Percentiles rank a stretch among this genome's conserved stretches.
Evolutionary conservation across 2,797 vertebrate species (phyloP).

Genomic region (Bovichtus variegatus): DNA sequence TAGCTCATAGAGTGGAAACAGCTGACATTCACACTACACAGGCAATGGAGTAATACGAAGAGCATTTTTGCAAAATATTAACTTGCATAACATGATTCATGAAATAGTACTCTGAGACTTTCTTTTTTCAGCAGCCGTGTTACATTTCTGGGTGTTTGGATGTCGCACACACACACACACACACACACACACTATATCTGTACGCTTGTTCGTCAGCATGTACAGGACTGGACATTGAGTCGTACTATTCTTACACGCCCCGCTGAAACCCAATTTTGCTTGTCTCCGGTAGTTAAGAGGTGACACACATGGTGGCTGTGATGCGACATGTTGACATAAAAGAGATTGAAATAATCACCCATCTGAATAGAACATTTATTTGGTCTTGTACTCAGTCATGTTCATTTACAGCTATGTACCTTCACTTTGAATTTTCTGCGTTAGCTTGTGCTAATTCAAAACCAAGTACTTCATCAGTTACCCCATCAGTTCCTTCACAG

Average conservation of each 20-base stretch:
- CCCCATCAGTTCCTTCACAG: background rate
- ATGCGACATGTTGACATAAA: slow-evolving; percentile 13
- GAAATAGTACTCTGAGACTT: background rate
- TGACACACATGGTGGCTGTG: background rate
- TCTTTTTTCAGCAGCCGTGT: background rate
- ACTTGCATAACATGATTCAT: background rate
- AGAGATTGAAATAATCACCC: background rate
- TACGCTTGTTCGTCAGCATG: background rate
- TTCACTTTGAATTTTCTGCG: background rate
- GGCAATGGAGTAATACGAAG: slow-evolving; percentile 1
- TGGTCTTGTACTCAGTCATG: background rate
- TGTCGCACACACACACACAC: background rate
- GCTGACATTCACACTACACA: slow-evolving; percentile 39
- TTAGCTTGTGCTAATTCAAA: background rate
- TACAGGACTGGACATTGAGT: background rate
- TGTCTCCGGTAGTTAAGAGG: background rate
- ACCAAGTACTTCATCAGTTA: background rate
- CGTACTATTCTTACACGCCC: slow-evolving; percentile 7
- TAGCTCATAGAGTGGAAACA: slow-evolving; percentile 4
- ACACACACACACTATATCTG: background rate
- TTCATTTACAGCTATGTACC: background rate
- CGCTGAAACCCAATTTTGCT: slow-evolving; percentile 11
- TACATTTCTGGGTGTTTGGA: background rate
- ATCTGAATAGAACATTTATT: background rate
- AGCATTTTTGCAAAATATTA: background rate